phyloP scores from a whole-genome alignment of 2,113 vertebrate genomes.

The Turnix velox region DNA sequence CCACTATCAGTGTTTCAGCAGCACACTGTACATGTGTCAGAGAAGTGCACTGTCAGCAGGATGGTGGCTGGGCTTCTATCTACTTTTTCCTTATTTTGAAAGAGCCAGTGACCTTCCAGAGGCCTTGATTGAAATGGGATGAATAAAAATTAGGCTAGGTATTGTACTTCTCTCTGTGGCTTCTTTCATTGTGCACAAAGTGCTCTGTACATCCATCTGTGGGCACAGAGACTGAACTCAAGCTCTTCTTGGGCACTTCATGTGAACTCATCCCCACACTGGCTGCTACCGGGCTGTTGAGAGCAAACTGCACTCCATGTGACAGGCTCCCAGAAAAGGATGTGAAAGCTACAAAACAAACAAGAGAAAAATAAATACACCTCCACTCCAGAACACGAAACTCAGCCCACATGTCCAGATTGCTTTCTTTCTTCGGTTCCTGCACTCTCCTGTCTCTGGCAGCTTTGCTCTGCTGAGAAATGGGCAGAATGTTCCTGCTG shows the following conservation, averaged over 20 bases:
- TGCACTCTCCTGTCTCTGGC: not conserved
- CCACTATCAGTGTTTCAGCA: slow-evolving; percentile 61
- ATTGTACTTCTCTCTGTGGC: slow-evolving; percentile 9
- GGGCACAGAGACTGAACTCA: slow-evolving; percentile 37
- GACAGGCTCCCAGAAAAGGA: not conserved
- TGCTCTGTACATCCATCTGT: slow-evolving; percentile 14
- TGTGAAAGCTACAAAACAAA: not conserved
- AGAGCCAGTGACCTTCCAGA: slow-evolving; percentile 70
- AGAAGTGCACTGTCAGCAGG: slow-evolving; percentile 77
- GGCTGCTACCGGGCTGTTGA: not conserved
- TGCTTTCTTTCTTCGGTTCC: not conserved
- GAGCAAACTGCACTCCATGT: not conserved
- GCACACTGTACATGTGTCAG: slow-evolving; percentile 27
- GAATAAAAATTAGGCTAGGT: slow-evolving; percentile 67
- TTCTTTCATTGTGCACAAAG: slow-evolving; percentile 51
- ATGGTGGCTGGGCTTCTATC: slow-evolving; percentile 67
- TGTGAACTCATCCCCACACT: not conserved
- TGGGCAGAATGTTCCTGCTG: not conserved
- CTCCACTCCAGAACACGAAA: not conserved
- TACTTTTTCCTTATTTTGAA: slow-evolving; percentile 74
- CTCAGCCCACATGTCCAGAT: not conserved
- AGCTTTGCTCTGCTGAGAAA: not conserved
- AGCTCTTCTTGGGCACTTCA: slow-evolving; percentile 18
- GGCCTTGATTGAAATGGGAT: slow-evolving; percentile 57
- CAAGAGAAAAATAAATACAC: not conserved